Base-by-base conservation (phyloP, 2,113 vertebrate species). In the Dermatemys mawii region DNA sequence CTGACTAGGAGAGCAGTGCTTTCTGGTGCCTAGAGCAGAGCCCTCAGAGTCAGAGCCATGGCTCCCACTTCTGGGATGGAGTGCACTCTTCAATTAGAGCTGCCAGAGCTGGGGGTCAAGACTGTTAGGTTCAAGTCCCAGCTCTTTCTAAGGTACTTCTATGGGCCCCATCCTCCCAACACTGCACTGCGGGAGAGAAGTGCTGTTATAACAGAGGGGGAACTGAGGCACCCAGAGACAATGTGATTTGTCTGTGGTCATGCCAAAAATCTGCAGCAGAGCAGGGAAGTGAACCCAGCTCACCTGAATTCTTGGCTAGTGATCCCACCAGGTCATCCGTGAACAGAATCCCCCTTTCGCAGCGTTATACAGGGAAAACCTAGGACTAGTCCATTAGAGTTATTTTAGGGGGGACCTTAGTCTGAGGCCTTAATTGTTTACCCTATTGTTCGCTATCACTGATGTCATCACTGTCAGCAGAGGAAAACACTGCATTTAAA, bases 371-470 rank as follows among this genome's bases (percentile, higher is more conserved):
- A 46, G 24, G 6, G 24, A 6, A 76, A 76, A 12, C 12, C 41
- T 7, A 46, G 26, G 14, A 44, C 41, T 46, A 27, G 41, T 14
- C 41, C 73, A 46, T 38, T 46, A 46, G 8, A 6, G 26, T 76
- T 12, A 46, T 41, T 76, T 46, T 27, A 24, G 19, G 19, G 55
- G 35, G 35, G 35, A 16, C 38, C 22, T 24, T 75, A 41, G 10
- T 41, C 41, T 38, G 38, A 75, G 22, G 38, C 73, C 11, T 13
- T 26, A 38, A 73, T 24, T 12, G 41, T 76, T 46, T 29, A 41
- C 0, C 11, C 38, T 6, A 3, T 4, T 26, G 49, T 48, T 38
- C 51, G 19, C 46, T 0, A 0, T 9, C 44, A 5, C 8, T 2
- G 26, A 19, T 12, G 55, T 32, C 93, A 80, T 29, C 24, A 46